phyloP scores from a whole-genome alignment of 2,113 vertebrate genomes.

The Cyprinus carpio region DNA sequence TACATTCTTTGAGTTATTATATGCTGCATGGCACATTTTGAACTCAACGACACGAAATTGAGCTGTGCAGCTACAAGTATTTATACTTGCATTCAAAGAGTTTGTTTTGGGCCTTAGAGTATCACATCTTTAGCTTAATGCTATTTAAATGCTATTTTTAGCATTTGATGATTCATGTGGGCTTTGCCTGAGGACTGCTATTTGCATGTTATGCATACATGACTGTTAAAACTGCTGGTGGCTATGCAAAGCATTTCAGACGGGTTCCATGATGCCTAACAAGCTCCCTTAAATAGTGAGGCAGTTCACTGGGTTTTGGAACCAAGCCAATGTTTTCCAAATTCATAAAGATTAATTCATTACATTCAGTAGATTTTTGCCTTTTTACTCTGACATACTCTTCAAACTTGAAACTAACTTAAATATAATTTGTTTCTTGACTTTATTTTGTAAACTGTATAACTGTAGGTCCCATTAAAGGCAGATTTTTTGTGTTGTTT shows the following conservation, averaged over 20 bases:
- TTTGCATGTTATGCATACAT: background rate
- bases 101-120: background rate
- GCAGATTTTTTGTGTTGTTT: background rate
- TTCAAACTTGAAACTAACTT: background rate
- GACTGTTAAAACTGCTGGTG: background rate
- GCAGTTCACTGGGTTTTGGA: conserved; percentile 1
- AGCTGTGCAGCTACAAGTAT: background rate
- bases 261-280: background rate
- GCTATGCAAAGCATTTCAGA: background rate
- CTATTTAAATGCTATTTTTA: background rate
- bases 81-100: background rate
- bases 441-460: background rate
- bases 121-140: background rate
- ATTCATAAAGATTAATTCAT: background rate
- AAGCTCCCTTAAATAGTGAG: background rate
- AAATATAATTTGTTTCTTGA: background rate
- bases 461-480: background rate
- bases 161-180: background rate
- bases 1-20: background rate
- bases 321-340: background rate
- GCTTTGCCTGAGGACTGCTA: background rate
- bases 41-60: too few relatives aligned
- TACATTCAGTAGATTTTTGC: background rate
- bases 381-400: background rate
- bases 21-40: background rate